A percentile compares a stretch with the other conserved stretches of the same genome.
phyloP scores from a whole-genome alignment of 2,113 vertebrate species.

The Amblyornis subalaris region DNA sequence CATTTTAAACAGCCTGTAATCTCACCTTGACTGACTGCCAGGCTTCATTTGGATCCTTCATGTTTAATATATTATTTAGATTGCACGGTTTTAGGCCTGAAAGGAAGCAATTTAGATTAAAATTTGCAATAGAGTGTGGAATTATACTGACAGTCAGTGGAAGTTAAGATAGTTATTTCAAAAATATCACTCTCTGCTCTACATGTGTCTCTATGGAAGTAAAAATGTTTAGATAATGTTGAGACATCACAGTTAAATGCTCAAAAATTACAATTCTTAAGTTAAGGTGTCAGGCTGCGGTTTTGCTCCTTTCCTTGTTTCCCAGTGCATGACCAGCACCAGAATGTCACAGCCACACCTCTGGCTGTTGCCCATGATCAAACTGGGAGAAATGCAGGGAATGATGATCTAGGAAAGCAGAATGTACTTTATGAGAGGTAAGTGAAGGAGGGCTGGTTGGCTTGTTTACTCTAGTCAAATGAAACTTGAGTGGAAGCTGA shows the following conservation, averaged over 20 bases:
- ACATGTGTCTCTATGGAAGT: neutral
- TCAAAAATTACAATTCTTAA: neutral
- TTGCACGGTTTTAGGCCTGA: constrained; percentile 41
- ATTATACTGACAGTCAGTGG: constrained; percentile 31
- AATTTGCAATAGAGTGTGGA: constrained; percentile 42
- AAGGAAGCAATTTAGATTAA: constrained; percentile 58
- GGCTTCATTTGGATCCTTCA: constrained; percentile 62
- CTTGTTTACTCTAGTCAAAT: neutral
- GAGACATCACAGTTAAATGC: neutral
- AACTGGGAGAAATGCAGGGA: neutral
- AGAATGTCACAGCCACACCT: neutral
- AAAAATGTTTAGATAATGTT: neutral
- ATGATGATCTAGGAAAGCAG: neutral
- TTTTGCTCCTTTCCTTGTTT: neutral
- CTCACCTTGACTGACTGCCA: constrained; percentile 62
- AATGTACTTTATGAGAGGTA: neutral
- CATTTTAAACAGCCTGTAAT: constrained; percentile 56
- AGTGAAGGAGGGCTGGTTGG: neutral
- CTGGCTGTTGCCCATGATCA: neutral
- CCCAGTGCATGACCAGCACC: neutral
- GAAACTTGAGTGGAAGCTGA: neutral
- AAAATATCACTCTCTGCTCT: neutral
- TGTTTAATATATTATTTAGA: constrained; percentile 69
- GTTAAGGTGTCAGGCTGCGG: neutral
- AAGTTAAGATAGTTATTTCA: constrained; percentile 34